A percentile compares a stretch with the other conserved stretches of the same genome.
Evolutionary conservation across 1,140 invertebrate species (phyloP).

Genomic region (Andricus grossulariae): DNA sequence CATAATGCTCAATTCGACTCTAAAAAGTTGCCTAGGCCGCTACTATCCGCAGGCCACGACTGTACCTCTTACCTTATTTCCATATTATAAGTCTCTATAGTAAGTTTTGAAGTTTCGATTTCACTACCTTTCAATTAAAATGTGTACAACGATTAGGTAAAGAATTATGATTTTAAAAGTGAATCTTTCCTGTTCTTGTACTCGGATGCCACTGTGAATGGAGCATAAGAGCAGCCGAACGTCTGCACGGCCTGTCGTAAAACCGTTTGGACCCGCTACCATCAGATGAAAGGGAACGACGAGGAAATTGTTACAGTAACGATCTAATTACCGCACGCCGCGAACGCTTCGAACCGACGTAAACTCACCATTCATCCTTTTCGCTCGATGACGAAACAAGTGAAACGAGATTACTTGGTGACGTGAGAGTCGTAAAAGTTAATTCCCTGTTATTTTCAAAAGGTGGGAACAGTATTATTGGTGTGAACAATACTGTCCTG

Average conservation of each 20-base stretch:
- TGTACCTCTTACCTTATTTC: no score
- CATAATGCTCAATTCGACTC: no score
- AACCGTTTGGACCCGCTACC: constrained; percentile 3
- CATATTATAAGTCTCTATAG: no score
- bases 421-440: constrained; percentile 25
- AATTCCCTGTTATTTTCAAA: constrained; percentile 27
- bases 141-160: no score
- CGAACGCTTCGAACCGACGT: constrained; percentile 5
- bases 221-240: background rate
- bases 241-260: background rate
- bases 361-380: constrained; percentile 30
- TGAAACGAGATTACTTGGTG: constrained; percentile 30
- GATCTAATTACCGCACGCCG: constrained; percentile 50
- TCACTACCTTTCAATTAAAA: no score
- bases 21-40: no score
- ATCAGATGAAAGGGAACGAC: constrained; percentile 50
- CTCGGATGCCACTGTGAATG: background rate
- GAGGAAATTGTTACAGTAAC: constrained; percentile 55
- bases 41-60: no score
- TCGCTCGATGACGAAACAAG: constrained; percentile 29
- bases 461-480: background rate
- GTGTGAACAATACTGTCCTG: background rate
- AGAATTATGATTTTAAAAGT: background rate
- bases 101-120: no score
- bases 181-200: background rate